These are phyloP conservation scores for Turnix velox DNA, from an alignment of 2,113 vertebrate genomes.

Conservation along the genomic window DNA sequence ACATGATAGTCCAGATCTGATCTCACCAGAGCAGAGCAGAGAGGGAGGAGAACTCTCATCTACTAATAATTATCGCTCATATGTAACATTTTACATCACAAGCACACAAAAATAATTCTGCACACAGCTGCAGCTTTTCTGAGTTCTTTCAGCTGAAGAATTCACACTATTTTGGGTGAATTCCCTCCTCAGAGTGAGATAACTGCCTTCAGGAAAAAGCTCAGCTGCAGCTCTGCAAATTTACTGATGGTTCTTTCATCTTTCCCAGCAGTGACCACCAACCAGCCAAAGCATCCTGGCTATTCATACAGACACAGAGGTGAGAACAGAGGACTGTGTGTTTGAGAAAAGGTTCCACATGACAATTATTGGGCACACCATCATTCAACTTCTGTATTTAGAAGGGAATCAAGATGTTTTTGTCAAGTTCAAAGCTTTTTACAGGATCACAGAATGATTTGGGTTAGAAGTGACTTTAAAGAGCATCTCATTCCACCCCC, in stretches of 20 bases:
- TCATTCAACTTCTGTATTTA: background rate
- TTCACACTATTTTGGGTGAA: background rate
- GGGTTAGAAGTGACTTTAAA: too few species aligned
- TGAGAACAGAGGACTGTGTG: background rate
- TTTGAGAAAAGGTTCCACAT: background rate
- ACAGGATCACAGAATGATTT: too few species aligned
- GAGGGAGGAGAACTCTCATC: too few species aligned
- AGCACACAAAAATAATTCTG: conserved; percentile 12
- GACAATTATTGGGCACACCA: background rate
- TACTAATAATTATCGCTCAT: background rate
- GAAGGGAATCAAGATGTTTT: background rate
- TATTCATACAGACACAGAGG: background rate
- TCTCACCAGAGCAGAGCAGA: too few species aligned
- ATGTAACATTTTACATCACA: background rate
- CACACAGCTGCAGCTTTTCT: background rate
- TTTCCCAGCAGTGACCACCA: background rate
- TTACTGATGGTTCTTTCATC: background rate
- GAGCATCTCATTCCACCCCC: too few species aligned
- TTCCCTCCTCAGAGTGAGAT: background rate
- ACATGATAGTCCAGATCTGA: too few species aligned
- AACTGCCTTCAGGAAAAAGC: background rate
- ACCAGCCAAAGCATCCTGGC: background rate
- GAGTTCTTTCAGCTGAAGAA: background rate
- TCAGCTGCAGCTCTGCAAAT: conserved; percentile 39
- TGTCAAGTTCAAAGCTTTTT: background rate